Evolutionary conservation across 2,888 invertebrate species (phyloP), one percentile per base, ranked within the genome.

Genomic region (Lordiphosa fenestrarum): DNA sequence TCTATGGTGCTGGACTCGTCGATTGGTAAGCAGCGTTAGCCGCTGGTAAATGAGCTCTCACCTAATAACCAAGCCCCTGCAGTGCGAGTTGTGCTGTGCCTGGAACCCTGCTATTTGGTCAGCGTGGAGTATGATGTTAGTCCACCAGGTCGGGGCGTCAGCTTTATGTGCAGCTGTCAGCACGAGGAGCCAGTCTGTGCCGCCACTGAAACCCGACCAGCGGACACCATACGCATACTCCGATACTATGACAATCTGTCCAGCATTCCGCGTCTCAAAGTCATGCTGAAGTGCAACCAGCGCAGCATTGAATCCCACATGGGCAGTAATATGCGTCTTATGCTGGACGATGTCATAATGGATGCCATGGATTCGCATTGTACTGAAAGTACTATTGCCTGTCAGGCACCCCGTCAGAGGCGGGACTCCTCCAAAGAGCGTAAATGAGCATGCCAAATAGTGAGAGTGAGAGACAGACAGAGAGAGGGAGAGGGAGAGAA

Each of bases 81-180:
- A 62, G 74, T 81, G 44, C 70, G 84, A 21, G 71, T 87, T 30
- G 71, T 80, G 21, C 47, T 87, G 6, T 69, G 67, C 0, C 12
- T 86, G 71, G 85, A 85, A 41, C 68, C 85, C 0, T 84, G 84
- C 54, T 87, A 85, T 39, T 64, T 87, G 72, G 74, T 84, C 48
- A 76, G 76, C 53, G 64, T 84, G 9, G 54, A 71, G 13, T 69
- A 81, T 44, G 73, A 78, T 39, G 52, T 82, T 13, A 13, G 53
- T 50, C 53, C 70, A 4, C 41, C 44, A 2, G 42, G 60, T 0
- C 68, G 65, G 4, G 30, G 55, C 3, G 49, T 73, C 0, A 84
- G 77, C 44, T 71, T 69, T 6, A 23, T 64, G 57, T 81, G 77
- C 61, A 62, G 62, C 41, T 80, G 76, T 39, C 50, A 57, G 6